Conservation (phyloP, 2,113 vertebrate genomes). For the Varanus salvator region DNA sequence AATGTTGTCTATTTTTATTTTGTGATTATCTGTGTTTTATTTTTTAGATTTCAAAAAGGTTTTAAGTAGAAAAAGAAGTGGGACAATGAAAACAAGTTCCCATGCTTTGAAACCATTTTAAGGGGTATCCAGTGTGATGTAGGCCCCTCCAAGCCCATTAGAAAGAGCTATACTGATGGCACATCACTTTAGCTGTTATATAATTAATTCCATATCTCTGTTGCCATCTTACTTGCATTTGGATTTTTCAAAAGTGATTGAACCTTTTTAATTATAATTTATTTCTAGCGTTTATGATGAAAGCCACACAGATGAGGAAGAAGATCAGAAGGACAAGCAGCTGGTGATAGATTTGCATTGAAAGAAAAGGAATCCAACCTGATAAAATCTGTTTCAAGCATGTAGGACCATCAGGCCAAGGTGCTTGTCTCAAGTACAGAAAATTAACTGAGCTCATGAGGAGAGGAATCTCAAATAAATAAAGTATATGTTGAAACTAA, state of each 20-base stretch:
- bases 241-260: constrained; percentile 15
- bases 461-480: background rate
- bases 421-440: background rate
- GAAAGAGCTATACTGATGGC: background rate
- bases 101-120: background rate
- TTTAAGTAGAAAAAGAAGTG: background rate
- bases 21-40: background rate
- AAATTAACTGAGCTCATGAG: constrained; percentile 3
- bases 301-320: constrained; percentile 75
- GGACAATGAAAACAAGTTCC: background rate
- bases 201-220: background rate
- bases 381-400: fast-evolving
- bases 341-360: constrained; percentile 79
- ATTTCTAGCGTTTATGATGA: constrained; percentile 65
- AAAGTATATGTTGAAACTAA: background rate
- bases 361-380: background rate
- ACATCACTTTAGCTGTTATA: background rate
- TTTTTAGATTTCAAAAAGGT: background rate
- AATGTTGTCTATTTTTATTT: background rate
- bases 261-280: constrained; percentile 27
- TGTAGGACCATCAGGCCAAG: background rate
- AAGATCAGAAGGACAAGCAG: constrained; percentile 75
- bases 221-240: background rate
- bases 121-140: background rate
- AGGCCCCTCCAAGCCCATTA: background rate